phyloP scores from a whole-genome alignment of 2,888 invertebrate species.

The Trissoscelio sp. region DNA sequence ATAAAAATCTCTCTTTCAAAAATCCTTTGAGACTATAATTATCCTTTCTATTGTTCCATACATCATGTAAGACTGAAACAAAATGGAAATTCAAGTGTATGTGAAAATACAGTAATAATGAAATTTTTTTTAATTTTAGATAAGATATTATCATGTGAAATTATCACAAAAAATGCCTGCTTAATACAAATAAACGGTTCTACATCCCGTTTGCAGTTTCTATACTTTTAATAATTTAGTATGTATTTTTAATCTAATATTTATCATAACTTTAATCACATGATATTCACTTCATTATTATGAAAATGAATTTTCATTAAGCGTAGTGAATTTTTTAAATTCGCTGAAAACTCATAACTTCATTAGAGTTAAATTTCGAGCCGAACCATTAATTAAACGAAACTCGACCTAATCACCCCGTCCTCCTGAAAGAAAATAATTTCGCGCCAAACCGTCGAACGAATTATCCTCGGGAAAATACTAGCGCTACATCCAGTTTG shows the following conservation, averaged over 20 bases:
- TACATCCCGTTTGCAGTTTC: too few species aligned
- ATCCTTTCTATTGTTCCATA: conserved; percentile 34
- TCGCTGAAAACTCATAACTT: background rate
- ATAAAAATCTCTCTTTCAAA: conserved; percentile 32
- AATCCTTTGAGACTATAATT: conserved; percentile 35
- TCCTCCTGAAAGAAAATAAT: conserved; percentile 32
- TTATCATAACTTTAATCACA: background rate
- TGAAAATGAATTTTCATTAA: too few species aligned
- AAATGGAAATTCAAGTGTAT: conserved; percentile 12
- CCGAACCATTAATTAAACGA: conserved; percentile 25
- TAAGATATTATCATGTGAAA: background rate
- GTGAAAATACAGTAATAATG: conserved; percentile 12
- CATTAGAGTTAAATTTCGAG: background rate
- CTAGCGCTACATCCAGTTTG: conserved; percentile 42
- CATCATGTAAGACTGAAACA: conserved; percentile 1
- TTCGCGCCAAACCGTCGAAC: conserved; percentile 32
- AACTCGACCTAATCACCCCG: conserved; percentile 30
- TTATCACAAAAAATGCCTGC: conserved; percentile 11
- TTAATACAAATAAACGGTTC: too few species aligned
- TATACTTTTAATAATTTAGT: too few species aligned
- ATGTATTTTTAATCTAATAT: background rate
- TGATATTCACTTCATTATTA: too few species aligned
- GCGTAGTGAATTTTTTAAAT: background rate
- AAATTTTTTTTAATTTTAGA: conserved; percentile 2
- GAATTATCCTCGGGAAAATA: conserved; percentile 50